phyloP scores from a whole-genome alignment of 2,113 vertebrate genomes.

The Hepsetus odoe region DNA sequence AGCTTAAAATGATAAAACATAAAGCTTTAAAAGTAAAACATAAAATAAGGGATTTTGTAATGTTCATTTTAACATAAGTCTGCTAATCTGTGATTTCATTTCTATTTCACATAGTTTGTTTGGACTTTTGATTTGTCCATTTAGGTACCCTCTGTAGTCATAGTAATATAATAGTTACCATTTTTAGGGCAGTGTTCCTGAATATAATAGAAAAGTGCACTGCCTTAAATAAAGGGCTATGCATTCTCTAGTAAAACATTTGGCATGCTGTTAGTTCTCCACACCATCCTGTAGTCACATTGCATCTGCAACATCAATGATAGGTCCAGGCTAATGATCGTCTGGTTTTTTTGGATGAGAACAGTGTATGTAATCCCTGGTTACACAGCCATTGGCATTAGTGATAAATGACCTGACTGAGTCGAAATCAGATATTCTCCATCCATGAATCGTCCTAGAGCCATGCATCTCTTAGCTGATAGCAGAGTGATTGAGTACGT shows the following conservation, averaged over 20 bases:
- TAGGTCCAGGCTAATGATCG: constrained; percentile 38
- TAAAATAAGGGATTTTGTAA: too few species aligned
- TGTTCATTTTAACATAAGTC: too few species aligned
- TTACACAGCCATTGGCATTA: constrained; percentile 54
- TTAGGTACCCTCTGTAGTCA: too few species aligned
- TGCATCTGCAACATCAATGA: constrained; percentile 39
- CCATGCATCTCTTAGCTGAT: constrained; percentile 31
- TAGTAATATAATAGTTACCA: too few species aligned
- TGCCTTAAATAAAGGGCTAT: too few species aligned
- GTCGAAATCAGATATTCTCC: constrained; percentile 36
- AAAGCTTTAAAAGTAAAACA: too few species aligned
- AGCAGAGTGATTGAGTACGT: constrained; percentile 11
- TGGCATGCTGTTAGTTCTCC: background rate
- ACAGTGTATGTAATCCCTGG: constrained; percentile 45
- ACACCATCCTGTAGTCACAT: background rate
- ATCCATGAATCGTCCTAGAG: constrained; percentile 30
- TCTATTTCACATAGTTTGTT: too few species aligned
- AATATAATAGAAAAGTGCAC: too few species aligned
- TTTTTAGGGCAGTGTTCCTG: too few species aligned
- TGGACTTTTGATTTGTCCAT: too few species aligned
- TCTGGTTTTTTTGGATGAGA: constrained; percentile 26
- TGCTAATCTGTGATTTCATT: too few species aligned
- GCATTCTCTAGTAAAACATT: background rate
- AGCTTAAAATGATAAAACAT: too few species aligned
- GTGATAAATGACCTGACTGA: constrained; percentile 55